phyloP scores from a whole-genome alignment of 2,888 invertebrate species.

The Noctua pronuba region DNA sequence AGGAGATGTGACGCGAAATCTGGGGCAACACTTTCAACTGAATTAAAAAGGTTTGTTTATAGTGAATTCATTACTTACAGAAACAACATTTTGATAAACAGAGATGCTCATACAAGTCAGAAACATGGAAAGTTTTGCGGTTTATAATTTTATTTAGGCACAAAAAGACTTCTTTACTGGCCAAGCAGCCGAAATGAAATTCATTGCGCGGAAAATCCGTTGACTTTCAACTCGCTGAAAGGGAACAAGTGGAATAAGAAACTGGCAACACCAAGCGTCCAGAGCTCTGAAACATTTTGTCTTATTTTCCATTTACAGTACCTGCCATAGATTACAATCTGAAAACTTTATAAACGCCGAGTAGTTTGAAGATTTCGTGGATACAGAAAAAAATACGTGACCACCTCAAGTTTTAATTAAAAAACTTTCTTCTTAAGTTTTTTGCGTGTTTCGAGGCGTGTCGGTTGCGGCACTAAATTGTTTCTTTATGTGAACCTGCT shows the following conservation, averaged over 20 bases:
- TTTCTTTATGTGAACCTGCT: constrained; percentile 50
- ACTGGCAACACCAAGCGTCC: constrained; percentile 9
- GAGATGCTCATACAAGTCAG: background rate
- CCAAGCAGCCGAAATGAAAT: constrained; percentile 38
- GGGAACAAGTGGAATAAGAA: constrained; percentile 31
- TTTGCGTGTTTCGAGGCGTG: constrained; percentile 50
- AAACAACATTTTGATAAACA: constrained; percentile 11
- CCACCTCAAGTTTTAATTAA: constrained; percentile 66
- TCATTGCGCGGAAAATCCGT: constrained; percentile 29
- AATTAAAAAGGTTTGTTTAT: constrained; percentile 36
- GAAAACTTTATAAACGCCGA: constrained; percentile 51
- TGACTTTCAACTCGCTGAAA: constrained; percentile 24
- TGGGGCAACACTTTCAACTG: constrained; percentile 38
- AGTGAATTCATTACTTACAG: background rate
- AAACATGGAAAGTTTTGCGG: constrained; percentile 3
- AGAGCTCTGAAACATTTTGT: constrained; percentile 26
- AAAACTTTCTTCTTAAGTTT: constrained; percentile 58
- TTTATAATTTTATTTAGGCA: constrained; percentile 17
- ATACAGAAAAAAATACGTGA: constrained; percentile 61
- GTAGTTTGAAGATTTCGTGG: constrained; percentile 53
- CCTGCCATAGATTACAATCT: constrained; percentile 54
- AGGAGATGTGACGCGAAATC: constrained; percentile 36
- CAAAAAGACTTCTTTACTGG: constrained; percentile 19
- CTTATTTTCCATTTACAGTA: constrained; percentile 43
- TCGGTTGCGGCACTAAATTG: constrained; percentile 50